phyloP scores from a whole-genome alignment of 2,888 invertebrate genomes.

The Netelia virgata region DNA sequence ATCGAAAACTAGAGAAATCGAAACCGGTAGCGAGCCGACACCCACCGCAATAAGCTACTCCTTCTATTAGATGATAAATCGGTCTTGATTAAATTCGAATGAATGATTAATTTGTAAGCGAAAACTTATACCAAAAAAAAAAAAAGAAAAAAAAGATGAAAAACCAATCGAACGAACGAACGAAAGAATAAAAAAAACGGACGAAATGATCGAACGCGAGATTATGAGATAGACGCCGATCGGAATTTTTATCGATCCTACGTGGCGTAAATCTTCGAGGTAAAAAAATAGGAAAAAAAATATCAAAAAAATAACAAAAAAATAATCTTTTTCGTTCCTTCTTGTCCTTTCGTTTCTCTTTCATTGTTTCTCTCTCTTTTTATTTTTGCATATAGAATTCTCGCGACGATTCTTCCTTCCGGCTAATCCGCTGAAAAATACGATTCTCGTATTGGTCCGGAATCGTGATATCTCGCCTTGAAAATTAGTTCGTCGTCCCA shows the following conservation, averaged over 20 bases:
- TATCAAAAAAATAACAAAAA: too few relatives aligned
- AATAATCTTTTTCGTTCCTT: too few relatives aligned
- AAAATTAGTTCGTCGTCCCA: slow-evolving; percentile 29
- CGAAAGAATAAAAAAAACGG: neutral
- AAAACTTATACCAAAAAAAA: slow-evolving; percentile 20
- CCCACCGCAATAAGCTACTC: slow-evolving; percentile 73
- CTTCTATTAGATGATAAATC: slow-evolving; percentile 67
- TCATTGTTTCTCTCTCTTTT: slow-evolving; percentile 12
- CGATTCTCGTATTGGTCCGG: neutral
- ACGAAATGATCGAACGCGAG: slow-evolving; percentile 9
- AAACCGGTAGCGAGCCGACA: slow-evolving; percentile 70
- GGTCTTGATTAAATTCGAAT: slow-evolving; percentile 59
- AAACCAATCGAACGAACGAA: neutral
- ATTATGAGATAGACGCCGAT: neutral
- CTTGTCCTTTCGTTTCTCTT: too few relatives aligned
- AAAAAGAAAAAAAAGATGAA: slow-evolving; percentile 22
- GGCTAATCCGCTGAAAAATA: neutral
- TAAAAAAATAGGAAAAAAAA: too few relatives aligned
- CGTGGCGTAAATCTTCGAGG: too few relatives aligned
- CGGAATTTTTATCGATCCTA: too few relatives aligned
- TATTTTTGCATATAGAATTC: slow-evolving; percentile 16
- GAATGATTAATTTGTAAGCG: slow-evolving; percentile 60
- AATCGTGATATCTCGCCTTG: neutral
- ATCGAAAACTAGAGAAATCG: slow-evolving; percentile 64
- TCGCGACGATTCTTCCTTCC: slow-evolving; percentile 17